Percentiles rank a stretch among this genome's conserved stretches.
Evolutionary conservation across 1,140 invertebrate species (phyloP).

Genomic region (Drosophila paulistorum): DNA sequence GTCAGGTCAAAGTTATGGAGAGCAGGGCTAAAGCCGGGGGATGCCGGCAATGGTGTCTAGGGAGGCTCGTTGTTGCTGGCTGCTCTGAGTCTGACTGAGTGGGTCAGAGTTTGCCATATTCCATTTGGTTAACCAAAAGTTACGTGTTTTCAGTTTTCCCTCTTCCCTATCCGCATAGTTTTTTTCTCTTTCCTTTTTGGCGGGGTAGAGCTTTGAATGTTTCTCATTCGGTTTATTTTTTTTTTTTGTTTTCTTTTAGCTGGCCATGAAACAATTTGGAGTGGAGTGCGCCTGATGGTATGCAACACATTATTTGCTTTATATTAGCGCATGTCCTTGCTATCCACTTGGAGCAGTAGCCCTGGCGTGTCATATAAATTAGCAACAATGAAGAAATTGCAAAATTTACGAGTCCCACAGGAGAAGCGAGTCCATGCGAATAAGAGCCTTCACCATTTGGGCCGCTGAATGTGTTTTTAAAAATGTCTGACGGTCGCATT

Average conservation of each 20-base stretch:
- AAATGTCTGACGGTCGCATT: constrained; percentile 67
- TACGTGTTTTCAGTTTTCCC: constrained; percentile 61
- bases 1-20: constrained; percentile 13
- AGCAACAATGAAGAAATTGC: constrained; percentile 76
- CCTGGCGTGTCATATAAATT: constrained; percentile 71
- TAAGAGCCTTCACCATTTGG: constrained; percentile 30
- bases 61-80: constrained; percentile 20
- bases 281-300: constrained; percentile 35
- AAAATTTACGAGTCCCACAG: constrained; percentile 73
- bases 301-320: constrained; percentile 75
- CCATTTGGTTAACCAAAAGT: constrained; percentile 74
- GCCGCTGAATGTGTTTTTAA: constrained; percentile 63
- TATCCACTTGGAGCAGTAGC: constrained; percentile 23
- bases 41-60: constrained; percentile 24
- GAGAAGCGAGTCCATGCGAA: constrained; percentile 11
- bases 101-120: constrained; percentile 57
- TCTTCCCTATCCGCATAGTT: constrained; percentile 20
- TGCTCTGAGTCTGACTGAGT: constrained; percentile 12
- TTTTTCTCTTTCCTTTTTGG: not conserved
- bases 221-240: not conserved
- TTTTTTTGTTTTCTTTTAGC: constrained; percentile 12
- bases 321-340: constrained; percentile 62
- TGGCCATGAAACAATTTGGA: constrained; percentile 70
- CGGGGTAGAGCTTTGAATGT: not conserved
- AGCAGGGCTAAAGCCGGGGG: not conserved